Evolutionary conservation across 1,140 invertebrate species (phyloP), one percentile per base, ranked within the genome.

Genomic region (Colletes latitarsis): DNA sequence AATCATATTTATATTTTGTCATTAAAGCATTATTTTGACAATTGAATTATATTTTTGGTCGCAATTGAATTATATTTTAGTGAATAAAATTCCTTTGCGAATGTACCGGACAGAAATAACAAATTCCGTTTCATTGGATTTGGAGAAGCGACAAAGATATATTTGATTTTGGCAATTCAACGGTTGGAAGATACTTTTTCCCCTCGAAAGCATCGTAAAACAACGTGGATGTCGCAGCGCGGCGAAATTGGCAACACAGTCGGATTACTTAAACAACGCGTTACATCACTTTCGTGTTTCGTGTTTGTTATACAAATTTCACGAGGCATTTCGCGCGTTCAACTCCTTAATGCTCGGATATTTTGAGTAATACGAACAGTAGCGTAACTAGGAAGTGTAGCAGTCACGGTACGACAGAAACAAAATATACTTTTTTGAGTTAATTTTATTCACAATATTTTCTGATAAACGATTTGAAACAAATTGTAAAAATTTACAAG

Each of bases 141-240:
- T 17, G 17, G 14, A 62, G 12, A 60, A 21, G 8, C 9, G 57
- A 43, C 49, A 30, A 46, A 1, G n/a, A 17, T 41, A 41, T 19
- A 4, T 71, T 60, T 63, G 15, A 63, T 30, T 17, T 1, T 64
- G 73, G 12, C 17, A 21, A 8, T 30, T 72, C 30, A 55, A 63
- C 49, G n/a, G 10, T 52, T 39, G 46, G 68, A 77, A 62, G 57
- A 72, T 52, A n/a, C 0, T 72, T 71, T 62, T 70, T 14, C 21
- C 21, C 19, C 6, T 15, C 21, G n/a, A 8, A n/a, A 21, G 17
- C 15, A 43, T 3, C 15, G 14, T 2, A 52, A 39, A 39, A 15
- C 30, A 14, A 43, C 8, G n/a, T 19, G 49, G 21, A 62, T 41
- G 19, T 21, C 15, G n/a, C 39, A n/a, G 9, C 5, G 9, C 15